Percentiles rank a stretch among this genome's conserved stretches.
These are phyloP conservation scores for Chiridota heheva DNA, from an alignment of 35 echinoderm and acorn worm species.

Conservation along the genomic window DNA sequence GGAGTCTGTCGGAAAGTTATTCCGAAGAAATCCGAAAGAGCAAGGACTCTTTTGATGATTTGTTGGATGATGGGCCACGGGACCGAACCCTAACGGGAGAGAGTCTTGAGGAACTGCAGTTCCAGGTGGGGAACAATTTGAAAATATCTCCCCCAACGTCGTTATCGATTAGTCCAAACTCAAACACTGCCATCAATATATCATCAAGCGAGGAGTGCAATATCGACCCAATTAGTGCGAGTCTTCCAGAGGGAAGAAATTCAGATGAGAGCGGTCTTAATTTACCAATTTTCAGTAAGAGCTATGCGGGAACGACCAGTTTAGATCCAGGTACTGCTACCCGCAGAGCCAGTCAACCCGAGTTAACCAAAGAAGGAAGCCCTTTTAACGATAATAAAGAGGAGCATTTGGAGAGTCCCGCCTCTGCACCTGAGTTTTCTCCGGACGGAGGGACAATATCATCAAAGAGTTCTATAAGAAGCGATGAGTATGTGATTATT, in stretches of 20 bases:
- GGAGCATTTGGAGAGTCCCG: slow-evolving; percentile 38
- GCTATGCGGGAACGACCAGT: too few relatives aligned
- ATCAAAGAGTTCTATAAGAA: slow-evolving; percentile 34
- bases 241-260: too few relatives aligned
- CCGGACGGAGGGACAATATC: slow-evolving; percentile 14
- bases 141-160: slow-evolving; percentile 38
- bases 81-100: slow-evolving; percentile 9
- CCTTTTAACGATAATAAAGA: too few relatives aligned
- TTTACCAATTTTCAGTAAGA: too few relatives aligned
- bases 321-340: too few relatives aligned
- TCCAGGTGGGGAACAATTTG: background rate
- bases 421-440: slow-evolving; percentile 20
- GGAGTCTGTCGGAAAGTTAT: slow-evolving; percentile 18
- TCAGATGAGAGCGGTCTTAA: too few relatives aligned
- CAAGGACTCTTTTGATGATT: slow-evolving; percentile 27
- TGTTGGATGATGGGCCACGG: background rate
- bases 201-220: too few relatives aligned
- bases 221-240: too few relatives aligned
- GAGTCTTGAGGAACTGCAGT: slow-evolving; percentile 1
- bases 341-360: slow-evolving; percentile 34
- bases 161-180: too few relatives aligned
- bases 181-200: too few relatives aligned
- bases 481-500: slow-evolving; percentile 73
- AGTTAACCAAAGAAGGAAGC: slow-evolving; percentile 16
- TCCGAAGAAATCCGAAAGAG: slow-evolving; percentile 26